Conservation (phyloP, 2,113 vertebrate species). For the Lonchura striata region DNA sequence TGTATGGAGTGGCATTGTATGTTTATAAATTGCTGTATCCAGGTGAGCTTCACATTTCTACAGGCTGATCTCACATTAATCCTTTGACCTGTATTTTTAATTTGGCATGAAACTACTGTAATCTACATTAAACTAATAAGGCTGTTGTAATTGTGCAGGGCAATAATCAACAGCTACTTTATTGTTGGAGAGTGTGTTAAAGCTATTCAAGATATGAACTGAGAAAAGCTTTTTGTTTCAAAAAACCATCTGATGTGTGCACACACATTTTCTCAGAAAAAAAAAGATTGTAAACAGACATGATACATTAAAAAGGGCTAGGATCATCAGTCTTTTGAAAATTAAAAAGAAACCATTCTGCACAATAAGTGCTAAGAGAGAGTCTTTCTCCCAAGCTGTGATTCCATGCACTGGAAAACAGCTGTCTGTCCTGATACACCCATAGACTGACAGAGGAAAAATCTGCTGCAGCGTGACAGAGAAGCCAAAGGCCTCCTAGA, state of each 20-base stretch:
- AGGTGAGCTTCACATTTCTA: conserved; percentile 55
- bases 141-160: conserved; percentile 47
- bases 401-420: neutral
- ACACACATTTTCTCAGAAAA: conserved; percentile 57
- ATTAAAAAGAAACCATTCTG: neutral
- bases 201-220: conserved; percentile 14
- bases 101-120: conserved; percentile 69
- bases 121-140: conserved; percentile 72
- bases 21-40: conserved; percentile 26
- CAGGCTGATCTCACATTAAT: conserved; percentile 61
- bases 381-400: neutral
- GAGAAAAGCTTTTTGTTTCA: conserved; percentile 46
- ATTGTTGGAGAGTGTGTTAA: conserved; percentile 55
- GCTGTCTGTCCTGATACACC: neutral
- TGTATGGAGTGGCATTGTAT: neutral
- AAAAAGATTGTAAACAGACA: conserved; percentile 31
- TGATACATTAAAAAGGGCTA: conserved; percentile 11
- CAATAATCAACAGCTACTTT: conserved; percentile 66
- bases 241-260: neutral
- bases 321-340: conserved; percentile 3
- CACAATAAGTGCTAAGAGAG: neutral
- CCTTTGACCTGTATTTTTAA: conserved; percentile 74
- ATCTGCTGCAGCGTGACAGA: neutral
- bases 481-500: neutral
- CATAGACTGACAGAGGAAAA: neutral